phyloP scores from a whole-genome alignment of 2,797 vertebrate genomes.

The Argya squamiceps region DNA sequence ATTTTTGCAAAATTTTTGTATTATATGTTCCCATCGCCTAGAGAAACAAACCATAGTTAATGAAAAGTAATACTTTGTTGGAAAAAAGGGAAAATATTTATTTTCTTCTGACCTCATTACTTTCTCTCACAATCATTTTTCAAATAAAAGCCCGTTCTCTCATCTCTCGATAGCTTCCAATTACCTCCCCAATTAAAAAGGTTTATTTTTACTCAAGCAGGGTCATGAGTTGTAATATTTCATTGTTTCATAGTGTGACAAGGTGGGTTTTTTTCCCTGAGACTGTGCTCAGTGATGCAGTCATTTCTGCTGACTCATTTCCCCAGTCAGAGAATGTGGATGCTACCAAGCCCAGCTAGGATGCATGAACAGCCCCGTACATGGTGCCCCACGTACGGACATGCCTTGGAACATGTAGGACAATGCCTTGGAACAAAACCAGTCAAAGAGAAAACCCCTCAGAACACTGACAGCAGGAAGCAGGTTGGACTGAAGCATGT shows the following conservation, averaged over 20 bases:
- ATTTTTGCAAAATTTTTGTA: neutral
- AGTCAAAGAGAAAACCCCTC: neutral
- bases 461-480: neutral
- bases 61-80: neutral
- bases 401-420: too few relatives aligned
- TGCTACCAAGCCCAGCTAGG: neutral
- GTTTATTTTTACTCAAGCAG: slow-evolving; percentile 16
- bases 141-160: neutral
- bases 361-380: neutral
- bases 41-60: neutral
- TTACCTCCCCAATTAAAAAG: slow-evolving; percentile 5
- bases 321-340: neutral
- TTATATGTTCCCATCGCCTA: neutral
- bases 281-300: neutral
- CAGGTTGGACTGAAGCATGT: neutral
- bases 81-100: neutral
- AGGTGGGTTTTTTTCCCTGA: neutral
- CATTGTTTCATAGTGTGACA: neutral
- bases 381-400: too few relatives aligned
- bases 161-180: neutral
- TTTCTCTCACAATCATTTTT: neutral
- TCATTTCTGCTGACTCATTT: slow-evolving; percentile 35
- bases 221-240: neutral
- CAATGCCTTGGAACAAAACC: neutral
- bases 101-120: neutral